These are phyloP conservation scores for Rhinichthys klamathensis DNA, from an alignment of 2,113 vertebrate genomes.

Conservation along the genomic window DNA sequence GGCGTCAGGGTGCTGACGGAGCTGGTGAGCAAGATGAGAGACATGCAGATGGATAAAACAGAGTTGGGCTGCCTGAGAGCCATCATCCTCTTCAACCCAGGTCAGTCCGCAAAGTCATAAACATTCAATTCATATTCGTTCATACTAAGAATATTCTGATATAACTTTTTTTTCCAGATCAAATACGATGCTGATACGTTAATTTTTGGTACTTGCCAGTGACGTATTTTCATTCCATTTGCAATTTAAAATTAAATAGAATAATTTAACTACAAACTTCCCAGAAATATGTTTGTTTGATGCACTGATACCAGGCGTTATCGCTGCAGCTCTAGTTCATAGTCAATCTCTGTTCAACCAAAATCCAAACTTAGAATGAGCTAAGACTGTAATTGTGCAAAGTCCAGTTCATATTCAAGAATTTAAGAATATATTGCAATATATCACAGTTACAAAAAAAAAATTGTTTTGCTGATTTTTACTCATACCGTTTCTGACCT, in stretches of 20 bases:
- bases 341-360: not conserved
- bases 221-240: no score
- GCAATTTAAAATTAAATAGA: no score
- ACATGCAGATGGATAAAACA: constrained; percentile 86
- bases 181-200: not conserved
- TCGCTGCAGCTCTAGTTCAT: not conserved
- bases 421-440: not conserved
- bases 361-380: not conserved
- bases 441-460: not conserved
- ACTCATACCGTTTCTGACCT: not conserved
- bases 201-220: not conserved
- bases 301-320: not conserved
- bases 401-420: not conserved
- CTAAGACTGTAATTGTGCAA: not conserved
- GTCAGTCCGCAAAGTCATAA: constrained; percentile 44
- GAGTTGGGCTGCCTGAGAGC: constrained; percentile 88
- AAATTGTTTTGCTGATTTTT: not conserved
- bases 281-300: not conserved
- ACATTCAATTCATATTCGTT: not conserved
- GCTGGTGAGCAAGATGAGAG: constrained; percentile 84
- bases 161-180: not conserved
- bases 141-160: not conserved
- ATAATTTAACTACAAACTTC: no score
- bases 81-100: constrained; percentile 94
- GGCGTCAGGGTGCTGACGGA: constrained; percentile 78